Base-by-base conservation (phyloP, 2,797 vertebrate species). In the Cirrhinus molitorella region DNA sequence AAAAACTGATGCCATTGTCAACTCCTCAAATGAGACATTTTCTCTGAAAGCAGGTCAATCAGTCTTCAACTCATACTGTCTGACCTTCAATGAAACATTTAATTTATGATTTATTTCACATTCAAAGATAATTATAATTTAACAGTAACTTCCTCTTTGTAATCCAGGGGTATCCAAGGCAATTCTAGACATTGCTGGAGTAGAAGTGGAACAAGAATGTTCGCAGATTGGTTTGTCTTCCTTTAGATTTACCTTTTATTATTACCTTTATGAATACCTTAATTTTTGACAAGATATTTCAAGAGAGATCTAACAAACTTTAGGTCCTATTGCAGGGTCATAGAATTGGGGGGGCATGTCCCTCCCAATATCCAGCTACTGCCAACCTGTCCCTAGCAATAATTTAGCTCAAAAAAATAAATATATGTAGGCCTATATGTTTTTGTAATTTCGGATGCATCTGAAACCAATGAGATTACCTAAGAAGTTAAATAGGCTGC, bases 1-100 rank as follows among this genome's bases (percentile, higher is more conserved):
- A n/a, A n/a, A n/a, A n/a, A n/a, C n/a, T n/a, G 97, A 98, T 63
- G 94, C 94, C 88, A 97, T 99, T 71, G 92, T 99, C 75, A 98
- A 96, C 89, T 92, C 97, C 81, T 91, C 97, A 79, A 95, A 97
- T 86, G 0, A 28, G 0, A 43, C 55, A 1, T 98, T 98, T 82
- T 82, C 78, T 87, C 92, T 94, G 31, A 92, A 90, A 84, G 0
- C 94, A 96, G 97, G 97, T 98, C 71, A n/a, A 79, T 31, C 10
- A 0, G 5, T 4, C 2, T 31, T 19, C 19, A 37, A 17, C 12
- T 5, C 1, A 25, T 2, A 9, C 8, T 11, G 2, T 49, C 23
- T 72, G 17, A 10, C 4, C 5, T 19, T 45, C 0, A 40, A 66
- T 57, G 2, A 1, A 28, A 28, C 7, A 13, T 49, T 23, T 71